phyloP scores from a whole-genome alignment of 2,113 vertebrate genomes.

The Cololabis saira region DNA sequence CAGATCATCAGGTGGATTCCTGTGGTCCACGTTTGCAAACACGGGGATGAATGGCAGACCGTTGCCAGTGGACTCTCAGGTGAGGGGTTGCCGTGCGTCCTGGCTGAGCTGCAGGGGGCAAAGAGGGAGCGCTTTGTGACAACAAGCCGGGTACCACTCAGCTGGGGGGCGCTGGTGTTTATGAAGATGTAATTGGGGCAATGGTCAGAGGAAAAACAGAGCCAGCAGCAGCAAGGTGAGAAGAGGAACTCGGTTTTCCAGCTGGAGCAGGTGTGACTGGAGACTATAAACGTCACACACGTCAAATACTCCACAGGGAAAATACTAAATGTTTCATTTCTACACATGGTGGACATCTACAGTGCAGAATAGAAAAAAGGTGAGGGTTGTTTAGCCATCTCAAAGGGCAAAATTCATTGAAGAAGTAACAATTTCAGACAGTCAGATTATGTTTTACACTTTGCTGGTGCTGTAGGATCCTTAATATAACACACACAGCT shows the following conservation, averaged over 20 bases:
- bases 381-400: neutral
- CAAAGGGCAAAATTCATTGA: too few relatives aligned
- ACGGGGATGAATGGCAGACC: constrained; percentile 42
- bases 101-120: constrained; percentile 18
- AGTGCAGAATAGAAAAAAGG: neutral
- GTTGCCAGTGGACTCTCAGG: constrained; percentile 32
- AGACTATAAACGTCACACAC: constrained; percentile 26
- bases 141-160: constrained; percentile 32
- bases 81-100: constrained; percentile 26
- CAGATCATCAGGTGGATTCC: constrained; percentile 69
- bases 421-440: neutral
- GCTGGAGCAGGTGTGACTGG: constrained; percentile 58
- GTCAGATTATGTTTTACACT: too few relatives aligned
- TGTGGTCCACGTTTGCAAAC: constrained; percentile 71
- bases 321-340: neutral
- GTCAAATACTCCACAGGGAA: too few relatives aligned
- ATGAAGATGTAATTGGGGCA: constrained; percentile 59
- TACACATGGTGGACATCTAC: neutral
- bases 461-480: too few relatives aligned
- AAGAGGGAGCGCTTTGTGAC: constrained; percentile 35
- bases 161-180: constrained; percentile 51
- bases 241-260: constrained; percentile 28
- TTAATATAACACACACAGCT: too few relatives aligned
- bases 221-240: constrained; percentile 31
- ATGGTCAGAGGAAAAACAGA: constrained; percentile 39